Evolutionary conservation across 2,888 invertebrate genomes (phyloP).

Genomic region (Lepidochrysops patricia): DNA sequence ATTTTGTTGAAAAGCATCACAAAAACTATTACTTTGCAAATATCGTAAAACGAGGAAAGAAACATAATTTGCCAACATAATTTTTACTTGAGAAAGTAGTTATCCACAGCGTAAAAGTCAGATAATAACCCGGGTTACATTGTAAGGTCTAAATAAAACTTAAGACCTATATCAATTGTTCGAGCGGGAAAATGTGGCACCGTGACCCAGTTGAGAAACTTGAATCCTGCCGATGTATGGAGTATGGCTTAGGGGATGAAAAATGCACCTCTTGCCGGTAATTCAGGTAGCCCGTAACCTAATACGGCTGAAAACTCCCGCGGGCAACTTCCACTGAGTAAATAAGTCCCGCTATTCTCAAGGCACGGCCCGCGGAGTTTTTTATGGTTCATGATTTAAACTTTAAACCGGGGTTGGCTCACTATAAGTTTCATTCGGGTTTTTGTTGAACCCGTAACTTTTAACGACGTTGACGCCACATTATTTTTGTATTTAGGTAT

Average conservation of each 20-base stretch:
- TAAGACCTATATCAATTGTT: not conserved
- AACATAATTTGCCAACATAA: not conserved
- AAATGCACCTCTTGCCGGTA: slow-evolving; percentile 24
- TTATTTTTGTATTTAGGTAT: slow-evolving; percentile 4
- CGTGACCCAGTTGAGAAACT: slow-evolving; percentile 9
- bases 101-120: not conserved
- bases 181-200: not conserved
- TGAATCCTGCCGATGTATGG: slow-evolving; percentile 10
- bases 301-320: slow-evolving; percentile 25
- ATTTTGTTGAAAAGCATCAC: not conserved
- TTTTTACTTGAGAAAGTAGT: not conserved
- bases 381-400: slow-evolving; percentile 25
- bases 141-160: not conserved
- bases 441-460: slow-evolving; percentile 1
- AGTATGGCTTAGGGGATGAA: slow-evolving; percentile 18
- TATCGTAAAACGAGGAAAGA: not conserved
- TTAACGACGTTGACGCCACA: slow-evolving; percentile 11
- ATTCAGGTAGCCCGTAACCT: slow-evolving; percentile 21
- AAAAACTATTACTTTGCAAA: not conserved
- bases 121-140: not conserved
- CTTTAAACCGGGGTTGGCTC: slow-evolving; percentile 14
- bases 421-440: slow-evolving; percentile 11
- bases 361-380: slow-evolving; percentile 20
- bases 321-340: slow-evolving; percentile 22
- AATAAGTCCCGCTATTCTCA: slow-evolving; percentile 22